These are phyloP conservation scores for Edolisoma coerulescens DNA, from an alignment of 2,113 vertebrate species.

Conservation along the genomic window DNA sequence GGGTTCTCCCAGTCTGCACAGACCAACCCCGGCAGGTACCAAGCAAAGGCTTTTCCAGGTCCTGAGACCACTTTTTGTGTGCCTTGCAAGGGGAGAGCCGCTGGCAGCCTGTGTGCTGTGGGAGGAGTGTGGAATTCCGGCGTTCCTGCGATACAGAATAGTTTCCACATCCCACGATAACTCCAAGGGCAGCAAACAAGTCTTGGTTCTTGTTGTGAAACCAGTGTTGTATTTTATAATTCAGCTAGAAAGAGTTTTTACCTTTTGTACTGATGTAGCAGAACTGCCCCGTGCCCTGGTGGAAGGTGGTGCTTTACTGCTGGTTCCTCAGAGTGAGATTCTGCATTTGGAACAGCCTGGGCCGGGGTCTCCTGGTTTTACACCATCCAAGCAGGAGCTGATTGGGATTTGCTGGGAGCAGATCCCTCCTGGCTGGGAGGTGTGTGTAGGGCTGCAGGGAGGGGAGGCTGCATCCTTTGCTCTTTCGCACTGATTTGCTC, in stretches of 20 bases:
- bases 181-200: slow-evolving; percentile 8
- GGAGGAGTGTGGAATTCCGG: slow-evolving; percentile 54
- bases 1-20: neutral
- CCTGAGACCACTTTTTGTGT: neutral
- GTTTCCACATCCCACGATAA: slow-evolving; percentile 46
- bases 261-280: neutral
- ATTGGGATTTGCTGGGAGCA: neutral
- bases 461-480: neutral
- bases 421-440: neutral
- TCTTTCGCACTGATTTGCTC: neutral
- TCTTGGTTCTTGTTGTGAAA: neutral
- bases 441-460: neutral
- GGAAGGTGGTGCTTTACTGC: neutral
- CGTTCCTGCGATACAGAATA: neutral
- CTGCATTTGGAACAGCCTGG: neutral
- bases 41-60: neutral
- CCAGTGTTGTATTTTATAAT: neutral
- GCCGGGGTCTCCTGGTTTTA: neutral
- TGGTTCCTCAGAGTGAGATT: neutral
- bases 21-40: neutral
- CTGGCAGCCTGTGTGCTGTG: neutral
- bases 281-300: rapidly evolving
- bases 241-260: neutral
- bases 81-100: neutral
- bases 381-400: neutral